A percentile compares a stretch with the other conserved stretches of the same genome.
These are phyloP conservation scores for Allobates femoralis DNA, from an alignment of 2,797 vertebrate species.

Conservation along the genomic window DNA sequence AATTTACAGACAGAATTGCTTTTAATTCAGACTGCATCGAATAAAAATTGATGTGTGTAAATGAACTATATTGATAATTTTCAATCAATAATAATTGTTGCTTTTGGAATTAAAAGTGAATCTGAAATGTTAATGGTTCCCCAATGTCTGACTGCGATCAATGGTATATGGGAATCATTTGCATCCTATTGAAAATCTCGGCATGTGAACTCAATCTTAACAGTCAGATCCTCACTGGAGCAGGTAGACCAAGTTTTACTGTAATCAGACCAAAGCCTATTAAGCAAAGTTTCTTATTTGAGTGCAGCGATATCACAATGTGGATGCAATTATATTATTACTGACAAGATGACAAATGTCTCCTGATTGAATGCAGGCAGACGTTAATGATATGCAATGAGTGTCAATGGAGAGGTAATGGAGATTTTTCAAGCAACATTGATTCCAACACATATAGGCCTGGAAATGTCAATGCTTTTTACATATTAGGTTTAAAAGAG, in stretches of 20 bases:
- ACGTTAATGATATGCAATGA: slow-evolving; percentile 30
- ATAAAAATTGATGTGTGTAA: neutral
- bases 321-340: slow-evolving; percentile 31
- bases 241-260: neutral
- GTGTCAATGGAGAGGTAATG: slow-evolving; percentile 34
- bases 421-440: slow-evolving; percentile 57
- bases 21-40: neutral
- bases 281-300: neutral
- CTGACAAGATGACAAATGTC: slow-evolving; percentile 52
- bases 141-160: neutral
- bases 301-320: slow-evolving; percentile 20
- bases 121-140: neutral
- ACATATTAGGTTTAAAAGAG: slow-evolving; percentile 63
- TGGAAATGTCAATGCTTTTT: slow-evolving; percentile 65
- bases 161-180: neutral
- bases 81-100: neutral
- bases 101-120: neutral
- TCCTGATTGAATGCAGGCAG: slow-evolving; percentile 30
- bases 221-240: neutral
- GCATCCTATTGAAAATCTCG: neutral
- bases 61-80: neutral
- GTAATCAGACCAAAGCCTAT: neutral
- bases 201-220: neutral
- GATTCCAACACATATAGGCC: slow-evolving; percentile 67
- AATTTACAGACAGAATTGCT: neutral